Base-by-base conservation (phyloP, 2,797 vertebrate species). In the Yasuhikotakia modesta region DNA sequence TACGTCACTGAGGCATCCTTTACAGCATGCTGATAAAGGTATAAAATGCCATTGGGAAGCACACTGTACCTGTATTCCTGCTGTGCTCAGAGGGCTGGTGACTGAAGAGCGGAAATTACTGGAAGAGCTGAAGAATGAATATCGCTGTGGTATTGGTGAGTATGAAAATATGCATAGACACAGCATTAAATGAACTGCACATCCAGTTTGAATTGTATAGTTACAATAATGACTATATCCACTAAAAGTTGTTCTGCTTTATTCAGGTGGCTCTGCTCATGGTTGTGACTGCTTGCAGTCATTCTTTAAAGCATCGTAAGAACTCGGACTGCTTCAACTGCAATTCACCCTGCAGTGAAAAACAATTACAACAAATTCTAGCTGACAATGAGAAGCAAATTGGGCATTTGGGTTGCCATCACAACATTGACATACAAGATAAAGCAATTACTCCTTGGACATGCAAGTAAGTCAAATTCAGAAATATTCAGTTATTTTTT, bases 331-430 rank as follows among this genome's bases (percentile, higher is more conserved):
- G 74, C 53, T 58, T n/a, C 0, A n/a, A 58, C 24, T 76, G 74
- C 39, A 22, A 7, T 16, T 0, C 17, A 1, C 13, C 52, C 19
- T 76, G 73, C 17, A 2, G 0, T 16, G 0, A 0, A 0, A 0
- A 0, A 7, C 0, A 6, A 12, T 1, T 3, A 1, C 0, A 0
- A 0, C 0, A 16, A 0, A 0, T 12, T 19, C 0, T 0, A 3
- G 0, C 12, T 0, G 1, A 46, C 0, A 0, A 11, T 1, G 0
- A 0, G 0, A 1, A 50, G 4, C 2, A 1, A 2, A 5, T 50
- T 0, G 1, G 1, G 2, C 0, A 5, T 13, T 11, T 45, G 32
- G 4, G 12, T 1, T 58, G 52, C 24, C 0, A 32, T 19, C 0
- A 0, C 0, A 0, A 5, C 6, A 21, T 11, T 3, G 5, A 2